Conservation (phyloP, 1,140 invertebrate genomes). For the Procambarus virginalis region DNA sequence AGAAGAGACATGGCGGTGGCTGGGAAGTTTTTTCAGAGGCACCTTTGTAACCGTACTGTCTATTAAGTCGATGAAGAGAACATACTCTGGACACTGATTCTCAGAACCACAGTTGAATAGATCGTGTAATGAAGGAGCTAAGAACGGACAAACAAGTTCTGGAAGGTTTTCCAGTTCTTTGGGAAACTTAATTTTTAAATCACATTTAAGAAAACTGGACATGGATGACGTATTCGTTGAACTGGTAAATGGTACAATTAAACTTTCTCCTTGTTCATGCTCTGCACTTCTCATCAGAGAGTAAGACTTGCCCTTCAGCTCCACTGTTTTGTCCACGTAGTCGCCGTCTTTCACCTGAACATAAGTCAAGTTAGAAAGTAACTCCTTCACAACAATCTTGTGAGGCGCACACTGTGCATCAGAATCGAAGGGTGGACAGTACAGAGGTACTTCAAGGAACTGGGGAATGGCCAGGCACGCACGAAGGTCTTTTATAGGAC, state of each 20-base stretch:
- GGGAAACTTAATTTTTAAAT: slow-evolving; percentile 35
- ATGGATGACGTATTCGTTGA: background rate
- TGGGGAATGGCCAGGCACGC: slow-evolving; percentile 28
- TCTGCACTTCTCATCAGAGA: background rate
- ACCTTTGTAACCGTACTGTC: slow-evolving; percentile 22
- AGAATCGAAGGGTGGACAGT: background rate
- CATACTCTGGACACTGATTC: slow-evolving; percentile 10
- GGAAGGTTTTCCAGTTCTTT: slow-evolving; percentile 14
- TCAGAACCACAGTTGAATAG: slow-evolving; percentile 16
- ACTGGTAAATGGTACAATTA: background rate
- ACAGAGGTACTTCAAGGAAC: slow-evolving; percentile 20
- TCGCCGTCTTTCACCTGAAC: background rate
- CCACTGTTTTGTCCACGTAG: background rate
- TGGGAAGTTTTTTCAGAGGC: slow-evolving; percentile 8
- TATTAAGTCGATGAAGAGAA: slow-evolving; percentile 17
- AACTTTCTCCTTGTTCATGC: background rate
- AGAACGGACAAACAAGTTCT: slow-evolving; percentile 25
- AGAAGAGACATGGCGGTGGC: background rate
- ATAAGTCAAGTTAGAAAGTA: slow-evolving; percentile 13
- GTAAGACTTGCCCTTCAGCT: slow-evolving; percentile 33
- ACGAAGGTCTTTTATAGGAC: background rate
- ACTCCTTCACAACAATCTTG: slow-evolving; percentile 19
- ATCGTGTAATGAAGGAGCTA: slow-evolving; percentile 22
- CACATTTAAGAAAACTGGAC: slow-evolving; percentile 25
- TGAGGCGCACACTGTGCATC: slow-evolving; percentile 9